Conservation (phyloP, 2,113 vertebrate genomes). For the Neopipo cinnamomea region DNA sequence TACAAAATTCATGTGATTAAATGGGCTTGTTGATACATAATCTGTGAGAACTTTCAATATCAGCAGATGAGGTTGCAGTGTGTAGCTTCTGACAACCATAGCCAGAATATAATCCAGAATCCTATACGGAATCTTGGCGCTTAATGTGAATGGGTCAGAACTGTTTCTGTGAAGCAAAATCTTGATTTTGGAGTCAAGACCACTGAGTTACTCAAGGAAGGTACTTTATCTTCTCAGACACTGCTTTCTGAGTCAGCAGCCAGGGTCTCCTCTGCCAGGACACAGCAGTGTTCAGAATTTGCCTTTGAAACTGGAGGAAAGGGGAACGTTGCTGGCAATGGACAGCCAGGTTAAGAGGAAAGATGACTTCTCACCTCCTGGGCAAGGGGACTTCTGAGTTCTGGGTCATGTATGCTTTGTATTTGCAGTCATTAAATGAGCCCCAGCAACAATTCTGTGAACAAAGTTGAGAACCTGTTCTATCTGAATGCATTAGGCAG, state of each 20-base stretch:
- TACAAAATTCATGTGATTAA: neutral
- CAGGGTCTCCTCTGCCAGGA: neutral
- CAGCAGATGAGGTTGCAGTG: neutral
- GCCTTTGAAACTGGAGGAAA: neutral
- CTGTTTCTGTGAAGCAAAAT: neutral
- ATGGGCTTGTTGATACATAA: neutral
- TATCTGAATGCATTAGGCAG: neutral
- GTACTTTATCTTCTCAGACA: neutral
- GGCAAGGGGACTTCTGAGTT: neutral
- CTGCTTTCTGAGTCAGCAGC: neutral
- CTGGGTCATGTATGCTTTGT: neutral
- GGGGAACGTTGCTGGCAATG: neutral
- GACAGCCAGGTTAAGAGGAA: neutral
- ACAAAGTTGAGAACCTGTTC: neutral
- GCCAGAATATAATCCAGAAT: neutral
- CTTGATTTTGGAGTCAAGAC: neutral
- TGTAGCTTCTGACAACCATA: neutral
- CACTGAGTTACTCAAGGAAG: neutral
- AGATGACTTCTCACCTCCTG: neutral
- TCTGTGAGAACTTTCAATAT: neutral
- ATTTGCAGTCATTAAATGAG: neutral
- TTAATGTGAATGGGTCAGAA: neutral
- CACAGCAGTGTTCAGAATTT: neutral
- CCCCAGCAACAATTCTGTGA: neutral
- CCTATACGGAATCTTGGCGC: neutral